These are phyloP conservation scores for Numida meleagris DNA, from an alignment of 2,113 vertebrate species.

Conservation along the genomic window DNA sequence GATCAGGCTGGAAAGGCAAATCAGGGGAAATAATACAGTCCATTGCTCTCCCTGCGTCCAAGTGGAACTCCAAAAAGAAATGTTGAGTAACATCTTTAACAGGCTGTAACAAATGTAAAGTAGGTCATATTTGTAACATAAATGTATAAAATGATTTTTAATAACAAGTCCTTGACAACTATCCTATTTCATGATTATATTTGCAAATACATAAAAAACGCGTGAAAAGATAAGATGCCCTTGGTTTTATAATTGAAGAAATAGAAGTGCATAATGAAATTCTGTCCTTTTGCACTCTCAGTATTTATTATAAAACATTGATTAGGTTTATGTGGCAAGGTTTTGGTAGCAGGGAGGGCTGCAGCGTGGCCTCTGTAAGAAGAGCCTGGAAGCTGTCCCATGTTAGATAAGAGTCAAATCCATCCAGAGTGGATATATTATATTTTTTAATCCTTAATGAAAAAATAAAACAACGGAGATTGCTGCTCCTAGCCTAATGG, in stretches of 20 bases:
- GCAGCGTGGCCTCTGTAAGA: background rate
- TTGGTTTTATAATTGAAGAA: background rate
- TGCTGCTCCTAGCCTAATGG: background rate
- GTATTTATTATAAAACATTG: background rate
- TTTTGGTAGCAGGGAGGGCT: background rate
- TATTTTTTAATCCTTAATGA: background rate
- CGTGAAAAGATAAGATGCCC: background rate
- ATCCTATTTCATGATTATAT: background rate
- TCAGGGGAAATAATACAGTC: background rate
- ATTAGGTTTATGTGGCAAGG: background rate
- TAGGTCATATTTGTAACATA: background rate
- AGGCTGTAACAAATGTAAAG: background rate
- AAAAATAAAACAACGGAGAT: background rate
- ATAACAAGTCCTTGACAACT: background rate
- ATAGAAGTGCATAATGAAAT: background rate
- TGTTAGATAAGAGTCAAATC: background rate
- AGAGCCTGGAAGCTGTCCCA: background rate
- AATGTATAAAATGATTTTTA: background rate
- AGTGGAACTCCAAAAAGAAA: background rate
- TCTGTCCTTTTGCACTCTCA: background rate
- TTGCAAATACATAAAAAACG: background rate
- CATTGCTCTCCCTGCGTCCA: background rate
- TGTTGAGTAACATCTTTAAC: rapidly evolving
- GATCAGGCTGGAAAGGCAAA: background rate
- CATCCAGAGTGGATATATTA: background rate